phyloP scores from a whole-genome alignment of 2,797 vertebrate species.

The Hoplostethus atlanticus region DNA sequence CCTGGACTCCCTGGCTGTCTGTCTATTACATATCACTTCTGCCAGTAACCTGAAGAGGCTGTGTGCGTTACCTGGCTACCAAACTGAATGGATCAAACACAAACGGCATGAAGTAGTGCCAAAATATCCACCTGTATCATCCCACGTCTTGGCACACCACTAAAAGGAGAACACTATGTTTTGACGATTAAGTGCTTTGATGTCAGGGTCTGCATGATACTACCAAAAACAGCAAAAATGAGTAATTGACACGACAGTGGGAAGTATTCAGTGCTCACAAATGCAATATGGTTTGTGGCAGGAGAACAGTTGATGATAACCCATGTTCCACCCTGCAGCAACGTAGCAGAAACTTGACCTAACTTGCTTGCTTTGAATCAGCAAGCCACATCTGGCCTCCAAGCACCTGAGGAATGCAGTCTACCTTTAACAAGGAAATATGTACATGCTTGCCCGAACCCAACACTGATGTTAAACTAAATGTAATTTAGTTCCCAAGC shows the following conservation, averaged over 20 bases:
- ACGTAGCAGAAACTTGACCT: constrained; percentile 62
- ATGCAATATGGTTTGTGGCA: background rate
- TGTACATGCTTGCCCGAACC: constrained; percentile 29
- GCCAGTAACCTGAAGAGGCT: constrained; percentile 67
- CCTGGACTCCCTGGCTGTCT: constrained; percentile 19
- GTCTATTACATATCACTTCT: constrained; percentile 31
- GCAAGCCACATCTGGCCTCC: constrained; percentile 56
- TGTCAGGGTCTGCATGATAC: background rate
- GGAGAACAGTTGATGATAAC: constrained; percentile 10
- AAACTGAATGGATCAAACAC: constrained; percentile 42
- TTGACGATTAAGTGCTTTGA: background rate
- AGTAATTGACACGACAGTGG: background rate
- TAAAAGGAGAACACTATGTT: background rate
- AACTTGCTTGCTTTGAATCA: constrained; percentile 63
- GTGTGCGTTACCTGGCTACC: constrained; percentile 68
- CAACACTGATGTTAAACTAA: background rate
- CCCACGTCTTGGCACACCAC: background rate
- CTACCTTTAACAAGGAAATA: constrained; percentile 32
- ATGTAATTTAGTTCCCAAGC: background rate
- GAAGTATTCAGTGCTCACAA: background rate
- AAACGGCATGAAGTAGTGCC: constrained; percentile 27
- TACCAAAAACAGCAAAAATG: background rate
- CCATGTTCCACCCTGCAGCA: constrained; percentile 19
- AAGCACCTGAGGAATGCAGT: constrained; percentile 67
- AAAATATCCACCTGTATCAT: constrained; percentile 7